Evolutionary conservation across 2,113 vertebrate species (phyloP).

Genomic region (Zeus faber): DNA sequence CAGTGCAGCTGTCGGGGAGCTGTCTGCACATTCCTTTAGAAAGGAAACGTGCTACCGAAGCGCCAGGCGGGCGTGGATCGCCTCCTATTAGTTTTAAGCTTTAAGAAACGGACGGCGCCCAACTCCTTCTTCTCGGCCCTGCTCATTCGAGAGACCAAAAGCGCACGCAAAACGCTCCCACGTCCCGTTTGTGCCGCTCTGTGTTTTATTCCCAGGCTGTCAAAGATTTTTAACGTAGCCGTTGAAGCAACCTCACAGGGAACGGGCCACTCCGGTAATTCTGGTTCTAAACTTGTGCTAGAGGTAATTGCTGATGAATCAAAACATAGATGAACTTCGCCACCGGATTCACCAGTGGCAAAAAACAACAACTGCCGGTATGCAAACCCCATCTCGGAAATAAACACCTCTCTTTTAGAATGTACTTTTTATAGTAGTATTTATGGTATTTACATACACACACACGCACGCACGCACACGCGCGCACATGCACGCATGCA

Average conservation of each 20-base stretch:
- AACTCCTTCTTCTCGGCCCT: too few species aligned
- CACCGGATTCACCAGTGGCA: neutral
- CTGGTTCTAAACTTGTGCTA: slow-evolving; percentile 1
- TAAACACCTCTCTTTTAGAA: too few species aligned
- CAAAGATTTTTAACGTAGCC: slow-evolving; percentile 12
- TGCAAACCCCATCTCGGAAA: too few species aligned
- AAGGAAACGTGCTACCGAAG: slow-evolving; percentile 53
- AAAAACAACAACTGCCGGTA: too few species aligned
- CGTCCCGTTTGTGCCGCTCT: slow-evolving; percentile 9
- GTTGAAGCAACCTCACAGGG: neutral
- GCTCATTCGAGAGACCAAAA: too few species aligned
- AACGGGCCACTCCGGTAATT: slow-evolving; percentile 11
- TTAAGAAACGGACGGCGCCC: too few species aligned
- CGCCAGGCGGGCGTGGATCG: too few species aligned
- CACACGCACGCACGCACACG: too few species aligned
- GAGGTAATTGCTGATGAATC: neutral
- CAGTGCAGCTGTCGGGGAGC: slow-evolving; percentile 61
- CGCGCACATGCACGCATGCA: too few species aligned
- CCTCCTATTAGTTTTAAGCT: slow-evolving; percentile 47
- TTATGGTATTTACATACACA: too few species aligned
- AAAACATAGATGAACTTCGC: too few species aligned
- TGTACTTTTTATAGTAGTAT: too few species aligned
- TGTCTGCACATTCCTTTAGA: slow-evolving; percentile 64
- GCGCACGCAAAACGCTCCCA: neutral
- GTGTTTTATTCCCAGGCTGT: slow-evolving; percentile 25